Percentiles rank a stretch among this genome's conserved stretches.
These are phyloP conservation scores for Allophyes oxyacanthae DNA, from an alignment of 2,888 invertebrate species.

Conservation along the genomic window DNA sequence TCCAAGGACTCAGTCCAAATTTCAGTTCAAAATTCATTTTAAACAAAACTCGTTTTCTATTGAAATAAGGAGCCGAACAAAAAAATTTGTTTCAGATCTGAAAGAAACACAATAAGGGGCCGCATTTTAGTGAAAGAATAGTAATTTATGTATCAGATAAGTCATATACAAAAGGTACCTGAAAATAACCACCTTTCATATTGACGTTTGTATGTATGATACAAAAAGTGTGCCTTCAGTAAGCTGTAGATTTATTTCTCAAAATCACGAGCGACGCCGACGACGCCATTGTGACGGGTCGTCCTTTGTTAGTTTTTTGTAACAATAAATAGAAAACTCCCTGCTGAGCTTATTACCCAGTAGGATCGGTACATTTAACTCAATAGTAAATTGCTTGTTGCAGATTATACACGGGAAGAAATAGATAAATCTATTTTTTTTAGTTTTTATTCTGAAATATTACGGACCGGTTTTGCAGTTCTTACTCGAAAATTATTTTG, in stretches of 20 bases:
- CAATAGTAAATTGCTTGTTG: conserved; percentile 44
- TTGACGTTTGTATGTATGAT: conserved; percentile 16
- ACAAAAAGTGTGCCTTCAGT: conserved; percentile 35
- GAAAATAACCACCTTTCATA: conserved; percentile 3
- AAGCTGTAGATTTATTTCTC: conserved; percentile 48
- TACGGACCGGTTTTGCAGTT: too few relatives aligned
- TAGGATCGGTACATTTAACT: conserved; percentile 44
- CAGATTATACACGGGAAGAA: conserved; percentile 35
- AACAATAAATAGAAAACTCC: conserved; percentile 41
- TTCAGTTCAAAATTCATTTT: conserved; percentile 25
- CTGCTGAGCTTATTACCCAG: conserved; percentile 37
- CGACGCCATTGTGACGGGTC: conserved; percentile 38
- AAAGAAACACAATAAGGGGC: conserved; percentile 7
- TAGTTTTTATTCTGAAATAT: conserved; percentile 1
- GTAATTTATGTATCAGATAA: conserved; percentile 11
- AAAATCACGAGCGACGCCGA: conserved; percentile 41
- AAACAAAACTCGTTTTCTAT: conserved; percentile 32
- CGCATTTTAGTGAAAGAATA: conserved; percentile 13
- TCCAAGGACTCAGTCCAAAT: conserved; percentile 31
- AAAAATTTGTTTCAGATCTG: conserved; percentile 8
- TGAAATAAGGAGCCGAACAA: too few relatives aligned
- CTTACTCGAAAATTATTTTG: too few relatives aligned
- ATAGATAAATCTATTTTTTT: conserved; percentile 25
- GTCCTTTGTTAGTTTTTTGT: conserved; percentile 49
- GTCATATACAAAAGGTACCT: conserved; percentile 15